Evolutionary conservation across 2,888 invertebrate species (phyloP).

Genomic region (Odontocolon sp.): DNA sequence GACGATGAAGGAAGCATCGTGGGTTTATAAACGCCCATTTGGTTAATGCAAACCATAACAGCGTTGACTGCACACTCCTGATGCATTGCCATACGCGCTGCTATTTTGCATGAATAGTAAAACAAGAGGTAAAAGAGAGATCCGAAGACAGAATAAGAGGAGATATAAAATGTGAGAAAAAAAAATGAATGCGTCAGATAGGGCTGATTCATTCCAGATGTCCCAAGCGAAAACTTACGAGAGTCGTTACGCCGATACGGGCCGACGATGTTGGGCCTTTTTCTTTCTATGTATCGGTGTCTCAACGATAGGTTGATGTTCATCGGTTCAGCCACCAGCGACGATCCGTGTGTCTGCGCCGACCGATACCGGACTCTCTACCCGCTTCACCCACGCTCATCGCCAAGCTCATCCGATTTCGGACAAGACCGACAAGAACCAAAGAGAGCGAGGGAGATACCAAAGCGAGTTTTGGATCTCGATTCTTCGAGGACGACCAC

Average conservation of each 20-base stretch:
- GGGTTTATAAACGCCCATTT: conserved; percentile 32
- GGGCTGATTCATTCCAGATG: conserved; percentile 68
- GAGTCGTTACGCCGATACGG: conserved; percentile 63
- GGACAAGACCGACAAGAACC: conserved; percentile 7
- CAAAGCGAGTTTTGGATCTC: conserved; percentile 19
- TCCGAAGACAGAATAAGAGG: conserved; percentile 5
- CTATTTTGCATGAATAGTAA: conserved; percentile 15
- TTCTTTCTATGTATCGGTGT: conserved; percentile 22
- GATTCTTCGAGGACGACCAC: conserved; percentile 36
- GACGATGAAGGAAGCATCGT: conserved; percentile 7
- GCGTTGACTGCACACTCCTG: conserved; percentile 4
- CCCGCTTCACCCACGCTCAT: conserved; percentile 50
- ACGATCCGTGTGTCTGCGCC: conserved; percentile 25
- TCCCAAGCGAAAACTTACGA: conserved; percentile 63
- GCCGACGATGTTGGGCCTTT: conserved; percentile 38
- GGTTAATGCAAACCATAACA: conserved; percentile 36
- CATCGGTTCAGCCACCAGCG: conserved; percentile 31
- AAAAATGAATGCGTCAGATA: conserved; percentile 55
- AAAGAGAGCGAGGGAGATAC: neutral
- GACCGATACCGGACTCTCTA: conserved; percentile 43
- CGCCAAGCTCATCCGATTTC: conserved; percentile 43
- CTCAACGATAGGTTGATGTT: conserved; percentile 31
- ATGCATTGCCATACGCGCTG: conserved; percentile 10
- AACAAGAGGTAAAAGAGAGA: conserved; percentile 12
- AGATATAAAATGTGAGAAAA: conserved; percentile 18